Evolutionary conservation across 1,140 invertebrate genomes (phyloP).

Genomic region (Camponotus floridanus): DNA sequence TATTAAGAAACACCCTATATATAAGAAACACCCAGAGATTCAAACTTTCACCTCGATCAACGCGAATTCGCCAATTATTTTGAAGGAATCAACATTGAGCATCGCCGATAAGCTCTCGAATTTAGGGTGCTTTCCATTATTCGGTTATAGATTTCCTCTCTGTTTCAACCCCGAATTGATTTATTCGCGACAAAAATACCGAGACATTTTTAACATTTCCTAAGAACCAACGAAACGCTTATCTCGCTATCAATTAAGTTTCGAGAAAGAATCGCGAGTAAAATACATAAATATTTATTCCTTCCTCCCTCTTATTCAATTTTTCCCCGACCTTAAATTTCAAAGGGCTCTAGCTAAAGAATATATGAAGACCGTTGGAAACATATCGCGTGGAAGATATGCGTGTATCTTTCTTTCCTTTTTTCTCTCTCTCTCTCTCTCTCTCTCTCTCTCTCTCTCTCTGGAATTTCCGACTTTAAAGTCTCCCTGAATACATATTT

Average conservation of each 20-base stretch:
- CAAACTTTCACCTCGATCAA: neutral
- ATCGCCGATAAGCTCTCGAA: neutral
- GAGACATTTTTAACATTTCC: neutral
- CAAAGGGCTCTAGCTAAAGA: neutral
- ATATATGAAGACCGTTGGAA: neutral
- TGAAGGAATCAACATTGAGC: neutral
- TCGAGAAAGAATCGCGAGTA: neutral
- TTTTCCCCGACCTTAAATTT: neutral
- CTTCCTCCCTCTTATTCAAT: neutral
- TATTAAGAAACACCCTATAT: too few species aligned
- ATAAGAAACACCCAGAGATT: neutral
- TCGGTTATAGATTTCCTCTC: neutral
- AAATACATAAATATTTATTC: neutral
- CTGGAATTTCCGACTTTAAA: neutral
- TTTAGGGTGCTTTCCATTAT: neutral
- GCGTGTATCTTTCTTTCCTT: too few species aligned
- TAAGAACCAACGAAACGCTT: neutral
- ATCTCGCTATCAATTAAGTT: neutral
- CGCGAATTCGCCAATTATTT: neutral
- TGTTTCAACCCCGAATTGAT: neutral
- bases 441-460: neutral
- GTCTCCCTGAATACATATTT: neutral
- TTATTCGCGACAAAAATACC: neutral
- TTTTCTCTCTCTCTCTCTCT: too few species aligned
- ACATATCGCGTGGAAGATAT: neutral